Conservation (phyloP, 2,888 invertebrate species). For the Trichacis sp. region DNA sequence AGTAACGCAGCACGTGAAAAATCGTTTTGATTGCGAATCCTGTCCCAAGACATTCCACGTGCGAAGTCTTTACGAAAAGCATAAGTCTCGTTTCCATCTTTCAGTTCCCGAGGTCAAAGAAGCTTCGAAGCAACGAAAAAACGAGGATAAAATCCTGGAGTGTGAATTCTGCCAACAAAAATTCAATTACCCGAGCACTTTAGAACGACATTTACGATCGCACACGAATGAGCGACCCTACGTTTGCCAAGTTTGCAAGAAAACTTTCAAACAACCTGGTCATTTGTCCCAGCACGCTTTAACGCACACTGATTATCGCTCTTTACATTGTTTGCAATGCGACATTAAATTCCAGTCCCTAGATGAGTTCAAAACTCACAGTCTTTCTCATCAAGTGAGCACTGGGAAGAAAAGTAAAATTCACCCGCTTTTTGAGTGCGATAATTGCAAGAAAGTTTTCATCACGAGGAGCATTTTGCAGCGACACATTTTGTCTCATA, state of each 20-base stretch:
- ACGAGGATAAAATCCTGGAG: conserved; percentile 29
- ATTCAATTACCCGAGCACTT: conserved; percentile 58
- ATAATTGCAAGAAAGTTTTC: conserved; percentile 71
- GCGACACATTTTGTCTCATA: conserved; percentile 70
- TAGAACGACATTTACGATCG: conserved; percentile 57
- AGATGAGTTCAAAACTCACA: conserved; percentile 50
- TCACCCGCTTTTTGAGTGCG: conserved; percentile 65
- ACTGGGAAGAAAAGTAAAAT: conserved; percentile 27
- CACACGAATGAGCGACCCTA: conserved; percentile 61
- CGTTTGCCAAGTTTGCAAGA: conserved; percentile 50
- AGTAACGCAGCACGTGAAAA: conserved; percentile 44
- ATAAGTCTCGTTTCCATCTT: conserved; percentile 47
- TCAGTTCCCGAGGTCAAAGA: not conserved
- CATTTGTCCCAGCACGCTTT: conserved; percentile 58
- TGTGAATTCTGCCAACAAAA: conserved; percentile 56
- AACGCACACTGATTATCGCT: conserved; percentile 56
- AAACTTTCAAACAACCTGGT: conserved; percentile 45
- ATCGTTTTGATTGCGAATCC: conserved; percentile 46
- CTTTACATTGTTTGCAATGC: conserved; percentile 53
- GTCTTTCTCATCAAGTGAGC: conserved; percentile 24
- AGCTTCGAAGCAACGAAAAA: not conserved
- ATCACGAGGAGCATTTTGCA: conserved; percentile 71
- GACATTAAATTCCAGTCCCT: conserved; percentile 51
- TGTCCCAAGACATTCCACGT: conserved; percentile 51
- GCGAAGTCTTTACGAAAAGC: conserved; percentile 48